phyloP scores from a whole-genome alignment of 2,797 vertebrate genomes.

The Notolepis coatsorum region DNA sequence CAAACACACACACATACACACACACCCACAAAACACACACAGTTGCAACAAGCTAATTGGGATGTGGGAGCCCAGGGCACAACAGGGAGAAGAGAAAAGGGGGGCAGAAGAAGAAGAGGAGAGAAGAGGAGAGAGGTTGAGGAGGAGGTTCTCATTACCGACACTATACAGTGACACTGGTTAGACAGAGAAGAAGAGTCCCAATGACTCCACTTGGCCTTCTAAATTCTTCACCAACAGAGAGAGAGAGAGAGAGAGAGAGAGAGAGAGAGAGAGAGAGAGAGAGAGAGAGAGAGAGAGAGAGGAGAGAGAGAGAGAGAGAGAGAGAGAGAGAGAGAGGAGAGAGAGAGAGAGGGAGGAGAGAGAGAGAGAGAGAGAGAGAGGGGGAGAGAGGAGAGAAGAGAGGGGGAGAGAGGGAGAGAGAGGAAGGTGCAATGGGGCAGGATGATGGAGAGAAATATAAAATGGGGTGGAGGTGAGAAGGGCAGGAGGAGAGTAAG shows the following conservation, averaged over 20 bases:
- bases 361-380: slow-evolving; percentile 3
- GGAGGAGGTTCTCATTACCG: slow-evolving; percentile 32
- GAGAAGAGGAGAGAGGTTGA: background rate
- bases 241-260: slow-evolving; percentile 1
- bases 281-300: background rate
- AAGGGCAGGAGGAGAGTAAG: no score
- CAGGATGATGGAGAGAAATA: background rate
- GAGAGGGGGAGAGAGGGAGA: background rate
- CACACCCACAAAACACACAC: slow-evolving; percentile 15
- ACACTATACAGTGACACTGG: no score
- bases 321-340: background rate
- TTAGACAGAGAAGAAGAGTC: slow-evolving; percentile 29
- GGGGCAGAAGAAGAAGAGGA: background rate
- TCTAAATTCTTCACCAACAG: slow-evolving; percentile 20
- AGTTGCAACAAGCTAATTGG: slow-evolving; percentile 80
- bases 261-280: slow-evolving; percentile 38
- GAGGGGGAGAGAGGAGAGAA: background rate
- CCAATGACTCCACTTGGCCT: slow-evolving; percentile 41
- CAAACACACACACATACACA: slow-evolving; percentile 37
- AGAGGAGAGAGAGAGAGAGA: background rate
- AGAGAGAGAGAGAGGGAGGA: slow-evolving; percentile 5
- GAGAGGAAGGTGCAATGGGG: background rate
- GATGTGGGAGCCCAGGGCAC: slow-evolving; percentile 47
- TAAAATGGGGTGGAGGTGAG: background rate
- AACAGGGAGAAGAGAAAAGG: background rate